Base-by-base conservation (phyloP, 2,888 invertebrate genomes). In the Diabrotica balteata region DNA sequence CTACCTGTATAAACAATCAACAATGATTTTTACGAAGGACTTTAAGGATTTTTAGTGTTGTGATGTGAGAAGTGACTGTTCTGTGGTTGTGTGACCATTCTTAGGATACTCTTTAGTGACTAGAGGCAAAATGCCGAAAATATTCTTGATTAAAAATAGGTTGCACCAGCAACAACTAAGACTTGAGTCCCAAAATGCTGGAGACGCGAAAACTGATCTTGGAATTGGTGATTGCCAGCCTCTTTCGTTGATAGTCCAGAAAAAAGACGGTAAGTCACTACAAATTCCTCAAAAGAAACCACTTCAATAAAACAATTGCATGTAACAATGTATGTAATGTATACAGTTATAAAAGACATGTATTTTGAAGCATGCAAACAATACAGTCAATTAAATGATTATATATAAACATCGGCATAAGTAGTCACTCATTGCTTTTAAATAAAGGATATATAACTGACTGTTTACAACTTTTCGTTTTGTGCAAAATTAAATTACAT, bases 111-210 rank as follows among this genome's bases (percentile, higher is more conserved):
- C 42, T 61, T 44, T 59, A 59, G 66, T 72, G 70, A 68, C 49
- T 68, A 50, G 49, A 62, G 69, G 63, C 66, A 62, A 81, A 80
- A 95, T 95, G 95, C 95, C 95, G 88, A 95, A 95, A 89, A 95
- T 95, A 86, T 95, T 95, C 86, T 86, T 94, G 80, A 94, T 95
- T 80, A 95, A 95, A 86, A 93, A 95, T 85, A 90, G 95, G 83
- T 88, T 95, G 87, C 93, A 93, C 79, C 93, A 94, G 90, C 95
- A 95, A 89, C 95, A 95, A 86, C 88, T 93, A 81, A 88, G 92
- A 80, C 86, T 95, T 85, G 94, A 94, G 84, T 90, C 92, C 73
- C 94, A 94, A 85, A 93, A 94, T 85, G 88, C 92, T 78, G 87
- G 89, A 68, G 86, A 87, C 76, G 83, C 84, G 80, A 91, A 91